Evolutionary conservation across 2,888 invertebrate genomes (phyloP), one percentile per base, ranked within the genome.

Genomic region (Hipparchia sbordonii): DNA sequence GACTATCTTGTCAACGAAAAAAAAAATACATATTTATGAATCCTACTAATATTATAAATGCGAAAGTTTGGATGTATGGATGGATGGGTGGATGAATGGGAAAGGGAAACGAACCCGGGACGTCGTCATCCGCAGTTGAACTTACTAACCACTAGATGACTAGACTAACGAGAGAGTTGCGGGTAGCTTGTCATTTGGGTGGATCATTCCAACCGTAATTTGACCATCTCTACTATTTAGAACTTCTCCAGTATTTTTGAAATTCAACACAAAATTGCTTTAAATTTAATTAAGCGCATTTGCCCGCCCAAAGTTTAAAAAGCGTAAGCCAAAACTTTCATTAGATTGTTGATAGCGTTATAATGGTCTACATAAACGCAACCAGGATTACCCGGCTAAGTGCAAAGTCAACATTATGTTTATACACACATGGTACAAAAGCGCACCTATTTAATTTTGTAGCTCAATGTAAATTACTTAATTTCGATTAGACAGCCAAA

Each of bases 391-490:
- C 54, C 76, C 74, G 75, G 65, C 77, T 74, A 77, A 80, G 74
- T 78, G 72, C 68, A 82, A 81, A 82, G 82, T 67, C 77, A 82
- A 45, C 62, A 23, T 48, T 59, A 62, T 52, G 39, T 52, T 73
- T 39, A 71, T n/a, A 45, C 13, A 45, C 46, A 63, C 66, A 45
- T 66, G 23, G 56, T 54, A 60, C 39, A 33, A 48, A 33, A 69
- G 77, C 75, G 74, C 48, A 8, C 8, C 48, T 82, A 82, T 84
- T 82, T 80, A 83, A 89, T 83, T 85, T 81, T 71, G 81, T 72
- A 74, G 86, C 79, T 78, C 85, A 80, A 83, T 82, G 82, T 88
- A 90, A 90, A 91, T 91, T 89, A 90, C 90, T 91, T 91, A 89
- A 91, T 91, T 91, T 87, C 76, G 82, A 85, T 85, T 85, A 86